These are phyloP conservation scores for Megamerina dolium DNA, from an alignment of 2,888 invertebrate genomes.

Conservation along the genomic window DNA sequence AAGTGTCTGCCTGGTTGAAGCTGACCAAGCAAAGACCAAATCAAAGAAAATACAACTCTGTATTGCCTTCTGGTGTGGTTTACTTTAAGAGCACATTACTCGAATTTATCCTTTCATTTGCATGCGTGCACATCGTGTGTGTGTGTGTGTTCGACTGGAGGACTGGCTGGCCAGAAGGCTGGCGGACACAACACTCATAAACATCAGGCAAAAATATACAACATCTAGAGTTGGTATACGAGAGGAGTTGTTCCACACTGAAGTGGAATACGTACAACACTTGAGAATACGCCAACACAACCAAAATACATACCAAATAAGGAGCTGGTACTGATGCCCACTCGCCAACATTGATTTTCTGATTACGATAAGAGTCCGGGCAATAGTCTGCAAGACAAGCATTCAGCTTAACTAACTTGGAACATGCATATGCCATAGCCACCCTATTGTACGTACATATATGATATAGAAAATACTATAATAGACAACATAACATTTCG, in stretches of 20 bases:
- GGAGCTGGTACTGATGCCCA: neutral
- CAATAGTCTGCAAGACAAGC: neutral
- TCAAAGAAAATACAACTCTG: slow-evolving; percentile 5
- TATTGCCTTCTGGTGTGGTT: slow-evolving; percentile 3
- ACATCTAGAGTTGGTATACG: too few species aligned
- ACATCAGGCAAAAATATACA: too few species aligned
- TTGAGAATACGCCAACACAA: neutral
- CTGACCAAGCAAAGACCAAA: slow-evolving; percentile 2
- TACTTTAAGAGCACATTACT: slow-evolving; percentile 3
- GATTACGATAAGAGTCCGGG: neutral
- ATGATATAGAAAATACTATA: too few species aligned
- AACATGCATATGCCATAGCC: too few species aligned
- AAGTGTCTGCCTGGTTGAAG: neutral
- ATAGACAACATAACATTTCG: too few species aligned
- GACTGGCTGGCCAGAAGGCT: too few species aligned
- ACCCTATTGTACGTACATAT: too few species aligned
- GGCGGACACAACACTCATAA: too few species aligned
- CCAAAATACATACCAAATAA: neutral
- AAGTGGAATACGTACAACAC: too few species aligned
- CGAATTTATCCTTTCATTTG: slow-evolving; percentile 1
- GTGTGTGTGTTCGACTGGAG: too few species aligned
- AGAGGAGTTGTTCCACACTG: too few species aligned
- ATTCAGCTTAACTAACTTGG: neutral
- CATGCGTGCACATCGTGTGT: neutral
- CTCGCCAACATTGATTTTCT: neutral